Evolutionary conservation across 2,888 invertebrate genomes (phyloP).

Genomic region (Lucinisca nassula): DNA sequence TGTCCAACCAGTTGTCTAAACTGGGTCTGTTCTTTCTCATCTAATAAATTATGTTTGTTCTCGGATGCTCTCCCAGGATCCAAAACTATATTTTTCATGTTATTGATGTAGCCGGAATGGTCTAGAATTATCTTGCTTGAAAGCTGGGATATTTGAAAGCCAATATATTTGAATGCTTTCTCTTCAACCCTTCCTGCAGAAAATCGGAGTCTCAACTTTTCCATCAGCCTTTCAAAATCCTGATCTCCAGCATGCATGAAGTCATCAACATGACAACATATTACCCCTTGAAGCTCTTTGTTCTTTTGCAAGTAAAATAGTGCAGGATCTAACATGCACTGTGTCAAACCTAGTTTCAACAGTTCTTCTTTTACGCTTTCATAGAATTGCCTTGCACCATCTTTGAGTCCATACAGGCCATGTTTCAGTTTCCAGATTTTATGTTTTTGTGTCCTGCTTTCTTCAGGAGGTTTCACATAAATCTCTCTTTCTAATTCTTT

Average conservation of each 20-base stretch:
- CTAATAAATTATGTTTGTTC: constrained; percentile 23
- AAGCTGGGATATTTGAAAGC: not conserved
- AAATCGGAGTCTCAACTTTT: not conserved
- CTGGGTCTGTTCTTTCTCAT: constrained; percentile 12
- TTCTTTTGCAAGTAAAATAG: constrained; percentile 35
- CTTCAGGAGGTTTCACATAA: constrained; percentile 53
- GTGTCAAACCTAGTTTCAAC: not conserved
- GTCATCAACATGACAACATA: constrained; percentile 14
- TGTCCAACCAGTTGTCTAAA: constrained; percentile 40
- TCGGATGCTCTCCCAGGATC: constrained; percentile 12
- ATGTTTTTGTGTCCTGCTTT: constrained; percentile 28
- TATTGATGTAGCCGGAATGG: not conserved
- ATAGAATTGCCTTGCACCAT: constrained; percentile 64
- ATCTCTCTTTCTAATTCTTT: constrained; percentile 57
- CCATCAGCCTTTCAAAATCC: not conserved
- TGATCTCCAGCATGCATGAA: constrained; percentile 13
- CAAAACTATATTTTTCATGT: not conserved
- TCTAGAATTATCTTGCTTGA: not conserved
- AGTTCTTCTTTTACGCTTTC: constrained; percentile 50
- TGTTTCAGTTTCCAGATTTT: constrained; percentile 64
- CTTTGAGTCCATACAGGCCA: constrained; percentile 62
- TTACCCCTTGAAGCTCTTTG: not conserved
- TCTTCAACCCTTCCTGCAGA: not conserved
- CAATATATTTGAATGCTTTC: not conserved
- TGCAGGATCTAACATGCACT: constrained; percentile 30